A percentile compares a stretch with the other conserved stretches of the same genome.
Evolutionary conservation across 2,888 invertebrate genomes (phyloP).

Genomic region (Erebia ligea): DNA sequence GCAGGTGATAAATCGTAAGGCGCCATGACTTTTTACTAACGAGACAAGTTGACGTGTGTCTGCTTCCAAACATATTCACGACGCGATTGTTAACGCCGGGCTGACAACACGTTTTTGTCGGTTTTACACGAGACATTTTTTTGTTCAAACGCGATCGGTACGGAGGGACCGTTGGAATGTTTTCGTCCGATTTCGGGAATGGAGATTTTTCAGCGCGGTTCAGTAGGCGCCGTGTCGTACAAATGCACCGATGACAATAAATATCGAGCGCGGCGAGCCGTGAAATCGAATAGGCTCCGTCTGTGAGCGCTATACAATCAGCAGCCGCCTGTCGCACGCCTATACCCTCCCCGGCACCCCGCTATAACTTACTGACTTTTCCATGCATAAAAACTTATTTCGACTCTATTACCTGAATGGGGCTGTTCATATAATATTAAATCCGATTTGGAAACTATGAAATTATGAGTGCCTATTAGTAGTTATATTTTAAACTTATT

Average conservation of each 20-base stretch:
- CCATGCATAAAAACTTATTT: conserved; percentile 71
- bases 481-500: too few species aligned
- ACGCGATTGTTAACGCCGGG: conserved; percentile 62
- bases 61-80: conserved; percentile 68
- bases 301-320: conserved; percentile 83
- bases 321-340: conserved; percentile 75
- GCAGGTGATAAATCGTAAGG: conserved; percentile 77
- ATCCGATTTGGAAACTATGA: conserved; percentile 11
- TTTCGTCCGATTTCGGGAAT: conserved; percentile 75
- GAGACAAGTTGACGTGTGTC: conserved; percentile 75
- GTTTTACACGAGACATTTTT: conserved; percentile 53
- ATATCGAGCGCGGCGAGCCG: conserved; percentile 81
- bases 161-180: conserved; percentile 65
- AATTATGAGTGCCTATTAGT: not conserved
- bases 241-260: conserved; percentile 83
- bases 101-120: conserved; percentile 42
- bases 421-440: conserved; percentile 22
- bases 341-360: conserved; percentile 54
- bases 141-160: conserved; percentile 58
- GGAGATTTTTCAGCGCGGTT: conserved; percentile 80
- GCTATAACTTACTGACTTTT: conserved; percentile 71
- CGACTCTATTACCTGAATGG: conserved; percentile 42
- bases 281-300: conserved; percentile 84
- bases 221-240: conserved; percentile 81
- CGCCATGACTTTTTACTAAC: conserved; percentile 78